These are phyloP conservation scores for Lordiphosa stackelbergi DNA, from an alignment of 1,140 invertebrate genomes.

Conservation along the genomic window DNA sequence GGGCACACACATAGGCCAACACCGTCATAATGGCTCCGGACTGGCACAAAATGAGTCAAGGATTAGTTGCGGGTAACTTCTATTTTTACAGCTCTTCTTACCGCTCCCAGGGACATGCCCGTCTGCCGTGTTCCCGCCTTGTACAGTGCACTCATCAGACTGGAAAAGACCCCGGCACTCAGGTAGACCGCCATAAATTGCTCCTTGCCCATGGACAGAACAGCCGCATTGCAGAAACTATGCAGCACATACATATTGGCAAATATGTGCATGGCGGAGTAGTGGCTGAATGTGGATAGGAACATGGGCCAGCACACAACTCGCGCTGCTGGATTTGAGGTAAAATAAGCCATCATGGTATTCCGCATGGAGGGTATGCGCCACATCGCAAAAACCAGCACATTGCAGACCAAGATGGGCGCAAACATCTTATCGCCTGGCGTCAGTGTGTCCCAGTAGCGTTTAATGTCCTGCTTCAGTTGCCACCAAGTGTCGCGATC, in stretches of 20 bases:
- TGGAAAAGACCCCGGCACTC: conserved; percentile 91
- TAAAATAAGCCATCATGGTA: conserved; percentile 91
- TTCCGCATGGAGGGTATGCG: conserved; percentile 84
- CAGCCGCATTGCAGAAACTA: conserved; percentile 85
- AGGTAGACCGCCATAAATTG: conserved; percentile 95
- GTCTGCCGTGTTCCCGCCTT: conserved; percentile 84
- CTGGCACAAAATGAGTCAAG: conserved; percentile 78
- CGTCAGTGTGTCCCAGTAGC: conserved; percentile 86
- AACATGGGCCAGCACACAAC: conserved; percentile 91
- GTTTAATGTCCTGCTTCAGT: conserved; percentile 76
- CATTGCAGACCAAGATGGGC: conserved; percentile 88
- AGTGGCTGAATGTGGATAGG: conserved; percentile 95
- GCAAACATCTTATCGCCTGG: conserved; percentile 88
- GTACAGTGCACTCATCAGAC: conserved; percentile 89
- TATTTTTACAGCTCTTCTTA: conserved; percentile 79
- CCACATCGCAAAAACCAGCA: conserved; percentile 91
- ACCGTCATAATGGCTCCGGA: conserved; percentile 96
- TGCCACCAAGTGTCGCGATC: conserved; percentile 48
- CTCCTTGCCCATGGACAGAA: conserved; percentile 91
- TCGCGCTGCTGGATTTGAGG: conserved; percentile 88
- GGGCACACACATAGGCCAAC: conserved; percentile 90
- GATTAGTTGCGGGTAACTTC: neutral
- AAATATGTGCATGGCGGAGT: conserved; percentile 89
- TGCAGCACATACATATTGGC: conserved; percentile 98
- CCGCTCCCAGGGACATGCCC: conserved; percentile 92